A percentile compares a stretch with the other conserved stretches of the same genome.
Evolutionary conservation across 30 jellyfish, hydroid and myxozoan genomes (phyloP).

Genomic region (Turritopsis rubra): DNA sequence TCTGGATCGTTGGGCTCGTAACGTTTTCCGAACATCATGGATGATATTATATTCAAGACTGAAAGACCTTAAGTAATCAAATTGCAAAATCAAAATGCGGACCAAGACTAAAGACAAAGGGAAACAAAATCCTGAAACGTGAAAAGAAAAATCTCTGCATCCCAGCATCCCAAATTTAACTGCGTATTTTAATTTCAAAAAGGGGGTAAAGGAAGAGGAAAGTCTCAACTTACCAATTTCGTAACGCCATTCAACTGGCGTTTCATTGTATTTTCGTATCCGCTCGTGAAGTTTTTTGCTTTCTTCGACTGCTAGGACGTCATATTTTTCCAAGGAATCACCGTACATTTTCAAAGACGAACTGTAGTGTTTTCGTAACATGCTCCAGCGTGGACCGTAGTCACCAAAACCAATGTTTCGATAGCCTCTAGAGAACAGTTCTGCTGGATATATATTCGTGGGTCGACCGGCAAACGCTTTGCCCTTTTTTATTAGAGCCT

Average conservation of each 20-base stretch:
- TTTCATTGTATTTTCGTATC: slow-evolving; percentile 25
- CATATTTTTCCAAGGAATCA: slow-evolving; percentile 40
- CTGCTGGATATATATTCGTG: slow-evolving; percentile 37
- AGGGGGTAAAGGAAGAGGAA: neutral
- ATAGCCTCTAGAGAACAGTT: slow-evolving; percentile 35
- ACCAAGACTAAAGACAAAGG: too few relatives aligned
- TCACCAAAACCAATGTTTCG: slow-evolving; percentile 60
- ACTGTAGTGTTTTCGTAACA: slow-evolving; percentile 61
- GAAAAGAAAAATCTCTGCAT: too few relatives aligned
- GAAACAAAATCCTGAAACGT: neutral
- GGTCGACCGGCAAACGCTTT: slow-evolving; percentile 69
- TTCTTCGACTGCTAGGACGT: slow-evolving; percentile 31
- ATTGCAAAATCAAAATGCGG: too few relatives aligned
- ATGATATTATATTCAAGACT: slow-evolving; percentile 57
- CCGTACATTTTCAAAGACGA: slow-evolving; percentile 61
- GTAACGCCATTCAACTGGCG: slow-evolving; percentile 29
- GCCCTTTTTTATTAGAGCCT: slow-evolving; percentile 50
- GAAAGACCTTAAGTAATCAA: slow-evolving; percentile 46
- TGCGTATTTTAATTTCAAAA: neutral
- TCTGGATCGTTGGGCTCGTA: slow-evolving; percentile 69
- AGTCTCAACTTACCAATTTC: slow-evolving; percentile 36
- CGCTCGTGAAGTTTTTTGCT: slow-evolving; percentile 35
- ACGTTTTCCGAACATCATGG: slow-evolving; percentile 52
- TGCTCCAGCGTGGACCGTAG: slow-evolving; percentile 48
- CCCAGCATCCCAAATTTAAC: too few relatives aligned